Conservation (phyloP, 2,888 invertebrate species). For the Brachynemurus nebulosus region DNA sequence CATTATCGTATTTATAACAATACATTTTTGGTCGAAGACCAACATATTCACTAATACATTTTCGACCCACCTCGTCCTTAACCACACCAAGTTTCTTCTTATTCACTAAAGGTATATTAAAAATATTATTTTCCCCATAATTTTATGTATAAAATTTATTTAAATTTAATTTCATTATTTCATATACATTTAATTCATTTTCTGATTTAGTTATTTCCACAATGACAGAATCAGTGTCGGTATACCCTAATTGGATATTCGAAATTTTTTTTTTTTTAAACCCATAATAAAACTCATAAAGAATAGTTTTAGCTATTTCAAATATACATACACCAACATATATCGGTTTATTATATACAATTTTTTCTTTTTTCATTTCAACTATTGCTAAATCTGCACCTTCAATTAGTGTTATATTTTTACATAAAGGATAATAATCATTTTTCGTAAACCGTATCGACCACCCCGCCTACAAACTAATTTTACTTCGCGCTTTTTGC, state of each 20-base stretch:
- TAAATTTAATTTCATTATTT: not conserved
- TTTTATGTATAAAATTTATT: constrained; percentile 18
- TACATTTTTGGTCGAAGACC: constrained; percentile 23
- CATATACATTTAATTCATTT: not conserved
- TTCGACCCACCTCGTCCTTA: constrained; percentile 21
- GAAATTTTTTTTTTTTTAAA: not conserved
- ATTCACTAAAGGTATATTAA: constrained; percentile 20
- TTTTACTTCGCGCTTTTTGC: constrained; percentile 11
- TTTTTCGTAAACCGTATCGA: not conserved
- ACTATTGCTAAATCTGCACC: not conserved
- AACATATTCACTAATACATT: constrained; percentile 20
- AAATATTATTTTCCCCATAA: constrained; percentile 21
- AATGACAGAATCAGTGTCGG: not conserved
- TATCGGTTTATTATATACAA: not conserved
- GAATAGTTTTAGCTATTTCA: constrained; percentile 1
- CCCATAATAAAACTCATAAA: constrained; percentile 1
- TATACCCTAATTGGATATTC: not conserved
- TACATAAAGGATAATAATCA: not conserved
- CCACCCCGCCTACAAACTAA: constrained; percentile 7
- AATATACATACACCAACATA: not conserved
- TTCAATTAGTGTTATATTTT: not conserved
- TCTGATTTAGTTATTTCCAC: not conserved
- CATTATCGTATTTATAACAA: constrained; percentile 15
- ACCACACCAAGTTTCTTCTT: constrained; percentile 21
- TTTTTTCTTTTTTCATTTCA: not conserved